A percentile compares a stretch with the other conserved stretches of the same genome.
Evolutionary conservation across 2,113 vertebrate genomes (phyloP).

Genomic region (Aptenodytes forsteri): DNA sequence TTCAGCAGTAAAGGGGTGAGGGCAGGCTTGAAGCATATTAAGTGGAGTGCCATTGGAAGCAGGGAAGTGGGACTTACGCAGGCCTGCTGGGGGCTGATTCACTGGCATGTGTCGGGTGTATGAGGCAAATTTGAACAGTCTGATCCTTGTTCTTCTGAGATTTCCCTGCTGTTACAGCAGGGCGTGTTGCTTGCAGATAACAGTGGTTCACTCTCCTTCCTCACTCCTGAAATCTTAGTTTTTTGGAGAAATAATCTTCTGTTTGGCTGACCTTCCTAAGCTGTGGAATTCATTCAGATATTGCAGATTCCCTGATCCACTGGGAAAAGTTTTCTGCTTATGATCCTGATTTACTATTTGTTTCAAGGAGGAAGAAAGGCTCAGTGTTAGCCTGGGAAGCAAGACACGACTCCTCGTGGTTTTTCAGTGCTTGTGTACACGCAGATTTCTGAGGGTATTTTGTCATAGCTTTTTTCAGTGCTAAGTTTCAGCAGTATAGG

Average conservation of each 20-base stretch:
- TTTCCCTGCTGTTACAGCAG: neutral
- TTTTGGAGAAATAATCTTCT: neutral
- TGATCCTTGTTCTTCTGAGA: neutral
- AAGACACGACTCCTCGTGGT: neutral
- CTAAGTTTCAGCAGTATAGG: neutral
- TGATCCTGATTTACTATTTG: neutral
- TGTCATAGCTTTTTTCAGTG: neutral
- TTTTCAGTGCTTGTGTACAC: neutral
- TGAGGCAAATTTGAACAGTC: neutral
- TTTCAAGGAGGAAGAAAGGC: neutral
- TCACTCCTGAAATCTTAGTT: neutral
- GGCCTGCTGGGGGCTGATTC: neutral
- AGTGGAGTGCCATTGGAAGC: neutral
- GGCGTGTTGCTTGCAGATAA: neutral
- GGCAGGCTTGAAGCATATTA: neutral
- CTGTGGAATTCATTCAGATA: neutral
- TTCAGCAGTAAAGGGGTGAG: neutral
- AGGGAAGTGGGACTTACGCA: neutral
- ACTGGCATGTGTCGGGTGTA: neutral
- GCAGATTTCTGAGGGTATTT: neutral
- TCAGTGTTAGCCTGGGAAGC: neutral
- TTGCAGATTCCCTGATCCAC: neutral
- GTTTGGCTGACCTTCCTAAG: neutral
- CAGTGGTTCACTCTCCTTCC: neutral
- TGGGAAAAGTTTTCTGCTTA: neutral